These are phyloP conservation scores for Zosterops borbonicus DNA, from an alignment of 2,113 vertebrate genomes.

Conservation along the genomic window DNA sequence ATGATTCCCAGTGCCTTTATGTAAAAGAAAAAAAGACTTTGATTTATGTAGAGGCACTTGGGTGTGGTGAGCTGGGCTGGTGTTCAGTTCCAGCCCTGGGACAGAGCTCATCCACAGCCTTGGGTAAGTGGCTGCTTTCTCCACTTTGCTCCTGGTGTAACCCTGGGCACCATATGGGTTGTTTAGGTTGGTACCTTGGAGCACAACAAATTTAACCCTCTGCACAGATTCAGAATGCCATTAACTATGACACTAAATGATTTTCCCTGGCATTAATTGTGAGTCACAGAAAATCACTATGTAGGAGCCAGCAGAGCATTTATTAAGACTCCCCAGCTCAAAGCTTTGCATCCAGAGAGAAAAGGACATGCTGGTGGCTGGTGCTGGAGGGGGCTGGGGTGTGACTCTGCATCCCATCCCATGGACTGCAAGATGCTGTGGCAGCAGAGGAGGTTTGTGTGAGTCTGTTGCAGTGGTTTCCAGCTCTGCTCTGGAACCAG, in stretches of 20 bases:
- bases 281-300: not conserved
- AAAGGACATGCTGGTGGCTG: accelerated
- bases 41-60: not conserved
- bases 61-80: not conserved
- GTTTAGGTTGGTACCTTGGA: not conserved
- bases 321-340: not conserved
- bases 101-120: not conserved
- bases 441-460: not conserved
- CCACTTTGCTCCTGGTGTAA: not conserved
- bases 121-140: not conserved
- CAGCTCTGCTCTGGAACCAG: not conserved
- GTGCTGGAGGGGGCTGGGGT: accelerated
- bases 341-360: not conserved
- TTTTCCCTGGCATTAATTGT: not conserved
- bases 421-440: not conserved
- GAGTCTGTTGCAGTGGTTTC: not conserved
- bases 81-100: not conserved
- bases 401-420: not conserved
- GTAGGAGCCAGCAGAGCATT: not conserved
- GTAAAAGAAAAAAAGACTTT: not conserved
- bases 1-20: not conserved
- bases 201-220: not conserved
- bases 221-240: not conserved
- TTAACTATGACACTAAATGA: not conserved
- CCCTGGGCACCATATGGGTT: accelerated